Evolutionary conservation across 2,113 vertebrate species (phyloP), one percentile per base, ranked within the genome.

Genomic region (Erinaceus europaeus): DNA sequence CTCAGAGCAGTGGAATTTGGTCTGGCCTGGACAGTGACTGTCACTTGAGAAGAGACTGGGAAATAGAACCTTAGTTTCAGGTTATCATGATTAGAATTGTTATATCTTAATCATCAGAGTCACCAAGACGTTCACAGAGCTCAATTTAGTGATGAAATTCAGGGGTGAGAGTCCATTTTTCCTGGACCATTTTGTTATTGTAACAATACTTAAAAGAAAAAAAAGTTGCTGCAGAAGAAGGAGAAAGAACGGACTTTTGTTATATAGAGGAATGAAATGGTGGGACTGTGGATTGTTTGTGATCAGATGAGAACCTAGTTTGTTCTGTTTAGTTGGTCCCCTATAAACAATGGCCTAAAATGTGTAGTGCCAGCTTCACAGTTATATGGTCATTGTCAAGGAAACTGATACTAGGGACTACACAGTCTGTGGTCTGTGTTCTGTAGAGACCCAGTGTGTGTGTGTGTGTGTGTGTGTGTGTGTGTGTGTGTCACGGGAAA

Each of bases 11-110:
- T 38, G 14, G 1, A 52, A 14, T 50, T 3, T 78, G 59, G 44
- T 55, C 68, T 13, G 11, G 10, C n/a, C n/a, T 38, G 5, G 76
- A 11, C 61, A 74, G 42, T 55, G 53, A 36, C 6, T 90, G 88
- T 82, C 91, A n/a, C 72, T 83, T 34, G 91, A 55, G 36, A 21
- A 46, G 29, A 81, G 78, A 18, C 65, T 13, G 25, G 53, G 69
- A 90, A 40, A 6, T 61, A 65, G 76, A 64, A 90, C 62, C 84
- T 82, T 76, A 23, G 76, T 62, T 71, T 61, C 46, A 34, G 86
- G 62, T 62, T 21, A 17, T 73, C 50, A 23, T 55, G 3, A 57
- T 80, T 64, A 27, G 76, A 68, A 71, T n/a, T n/a, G 11, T 11
- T 2, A 11, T 11, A 12, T 11, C 29, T 11, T 29, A 11, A 40